These are phyloP conservation scores for Onychostruthus taczanowskii DNA, from an alignment of 2,113 vertebrate genomes.

Conservation along the genomic window DNA sequence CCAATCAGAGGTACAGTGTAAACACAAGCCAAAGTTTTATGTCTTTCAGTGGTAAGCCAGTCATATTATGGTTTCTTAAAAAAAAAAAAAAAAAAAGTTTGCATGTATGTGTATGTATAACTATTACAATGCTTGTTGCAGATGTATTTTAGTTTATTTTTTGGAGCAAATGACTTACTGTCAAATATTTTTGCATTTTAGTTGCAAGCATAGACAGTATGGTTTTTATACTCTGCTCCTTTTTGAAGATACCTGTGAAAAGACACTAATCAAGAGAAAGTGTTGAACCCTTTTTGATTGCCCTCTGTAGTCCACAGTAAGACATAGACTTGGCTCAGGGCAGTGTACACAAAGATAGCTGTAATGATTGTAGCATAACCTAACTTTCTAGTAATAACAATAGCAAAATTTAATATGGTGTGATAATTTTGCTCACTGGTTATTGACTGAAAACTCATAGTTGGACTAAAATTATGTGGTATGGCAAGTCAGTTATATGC, in stretches of 20 bases:
- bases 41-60: conserved; percentile 21
- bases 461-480: not conserved
- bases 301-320: not conserved
- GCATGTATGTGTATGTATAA: not conserved
- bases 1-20: conserved; percentile 61
- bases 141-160: conserved; percentile 20
- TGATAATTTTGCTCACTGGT: not conserved
- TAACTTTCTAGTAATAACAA: not conserved
- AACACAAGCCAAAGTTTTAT: conserved; percentile 56
- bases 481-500: not conserved
- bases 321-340: not conserved
- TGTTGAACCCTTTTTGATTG: not conserved
- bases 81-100: not conserved
- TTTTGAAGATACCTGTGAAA: not conserved
- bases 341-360: not conserved
- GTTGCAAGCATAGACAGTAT: not conserved
- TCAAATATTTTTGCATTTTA: not conserved
- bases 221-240: not conserved
- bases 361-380: not conserved
- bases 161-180: not conserved
- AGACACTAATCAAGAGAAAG: not conserved
- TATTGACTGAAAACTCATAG: not conserved
- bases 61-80: not conserved
- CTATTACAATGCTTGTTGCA: conserved; percentile 34
- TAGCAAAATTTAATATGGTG: not conserved